Evolutionary conservation across 2,113 vertebrate genomes (phyloP).

Genomic region (Phylloscopus whistleri): DNA sequence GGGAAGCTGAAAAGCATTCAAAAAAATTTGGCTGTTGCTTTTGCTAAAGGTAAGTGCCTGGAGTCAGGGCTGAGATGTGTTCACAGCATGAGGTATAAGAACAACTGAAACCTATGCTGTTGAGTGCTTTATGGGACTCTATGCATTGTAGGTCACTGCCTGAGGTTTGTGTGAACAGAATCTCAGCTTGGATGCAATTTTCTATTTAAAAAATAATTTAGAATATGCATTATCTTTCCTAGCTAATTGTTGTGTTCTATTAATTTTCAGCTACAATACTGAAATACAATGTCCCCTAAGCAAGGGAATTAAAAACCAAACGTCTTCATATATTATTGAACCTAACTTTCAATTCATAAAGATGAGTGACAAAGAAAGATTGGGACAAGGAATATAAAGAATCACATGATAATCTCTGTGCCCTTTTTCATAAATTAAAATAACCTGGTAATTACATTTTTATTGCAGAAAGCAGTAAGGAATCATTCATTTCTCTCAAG

Average conservation of each 20-base stretch:
- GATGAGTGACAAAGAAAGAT: neutral
- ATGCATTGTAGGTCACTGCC: neutral
- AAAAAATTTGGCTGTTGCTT: neutral
- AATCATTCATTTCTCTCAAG: neutral
- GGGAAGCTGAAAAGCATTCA: neutral
- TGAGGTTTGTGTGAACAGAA: neutral
- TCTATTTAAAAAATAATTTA: neutral
- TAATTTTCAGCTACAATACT: neutral
- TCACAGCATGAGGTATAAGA: neutral
- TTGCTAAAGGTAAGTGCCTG: neutral
- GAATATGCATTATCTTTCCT: neutral
- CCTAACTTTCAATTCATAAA: neutral
- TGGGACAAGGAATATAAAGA: neutral
- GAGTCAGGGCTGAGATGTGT: neutral
- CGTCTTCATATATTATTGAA: neutral
- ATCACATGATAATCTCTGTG: neutral
- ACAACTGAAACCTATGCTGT: neutral
- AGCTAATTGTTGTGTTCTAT: neutral
- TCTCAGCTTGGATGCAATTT: neutral
- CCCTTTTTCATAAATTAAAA: neutral
- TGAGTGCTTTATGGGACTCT: neutral
- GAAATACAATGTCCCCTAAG: neutral
- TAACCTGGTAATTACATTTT: neutral
- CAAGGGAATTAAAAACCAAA: neutral
- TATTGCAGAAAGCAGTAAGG: neutral